A percentile compares a stretch with the other conserved stretches of the same genome.
phyloP scores from a whole-genome alignment of 2,113 vertebrate genomes.

The Grallaria varia region DNA sequence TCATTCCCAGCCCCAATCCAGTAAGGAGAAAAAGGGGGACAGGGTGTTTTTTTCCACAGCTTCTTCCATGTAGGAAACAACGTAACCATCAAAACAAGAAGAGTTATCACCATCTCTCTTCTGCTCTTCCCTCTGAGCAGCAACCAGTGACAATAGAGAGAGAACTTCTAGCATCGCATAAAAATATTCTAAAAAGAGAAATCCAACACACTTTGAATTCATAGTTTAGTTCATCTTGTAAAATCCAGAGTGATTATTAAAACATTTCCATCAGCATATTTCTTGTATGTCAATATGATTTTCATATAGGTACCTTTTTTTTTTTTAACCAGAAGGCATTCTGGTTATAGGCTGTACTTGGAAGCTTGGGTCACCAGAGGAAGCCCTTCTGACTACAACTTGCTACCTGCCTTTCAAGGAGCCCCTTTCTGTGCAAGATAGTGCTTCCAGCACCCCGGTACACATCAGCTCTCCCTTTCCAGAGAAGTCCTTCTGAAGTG shows the following conservation, averaged over 20 bases:
- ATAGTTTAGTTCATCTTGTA: not conserved
- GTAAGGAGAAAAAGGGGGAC: not conserved
- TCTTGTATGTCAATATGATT: not conserved
- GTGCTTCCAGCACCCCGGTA: not conserved
- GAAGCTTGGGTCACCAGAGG: not conserved
- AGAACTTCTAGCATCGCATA: not conserved
- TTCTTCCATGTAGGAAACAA: not conserved
- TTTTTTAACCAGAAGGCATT: not conserved
- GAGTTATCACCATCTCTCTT: not conserved
- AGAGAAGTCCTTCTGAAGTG: not conserved
- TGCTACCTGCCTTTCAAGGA: not conserved
- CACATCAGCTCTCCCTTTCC: not conserved
- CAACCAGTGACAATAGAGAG: not conserved
- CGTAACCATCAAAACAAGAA: not conserved
- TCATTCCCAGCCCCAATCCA: not conserved
- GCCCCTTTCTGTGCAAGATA: not conserved
- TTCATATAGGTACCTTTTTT: not conserved
- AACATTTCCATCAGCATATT: not conserved
- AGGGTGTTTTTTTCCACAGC: not conserved
- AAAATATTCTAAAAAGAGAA: not conserved
- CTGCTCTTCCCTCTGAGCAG: not conserved
- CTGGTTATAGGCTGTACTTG: not conserved
- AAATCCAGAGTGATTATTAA: not conserved
- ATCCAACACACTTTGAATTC: not conserved
- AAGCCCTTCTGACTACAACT: not conserved